These are phyloP conservation scores for Tenthredo mesomela DNA, from an alignment of 2,888 invertebrate genomes.

Conservation along the genomic window DNA sequence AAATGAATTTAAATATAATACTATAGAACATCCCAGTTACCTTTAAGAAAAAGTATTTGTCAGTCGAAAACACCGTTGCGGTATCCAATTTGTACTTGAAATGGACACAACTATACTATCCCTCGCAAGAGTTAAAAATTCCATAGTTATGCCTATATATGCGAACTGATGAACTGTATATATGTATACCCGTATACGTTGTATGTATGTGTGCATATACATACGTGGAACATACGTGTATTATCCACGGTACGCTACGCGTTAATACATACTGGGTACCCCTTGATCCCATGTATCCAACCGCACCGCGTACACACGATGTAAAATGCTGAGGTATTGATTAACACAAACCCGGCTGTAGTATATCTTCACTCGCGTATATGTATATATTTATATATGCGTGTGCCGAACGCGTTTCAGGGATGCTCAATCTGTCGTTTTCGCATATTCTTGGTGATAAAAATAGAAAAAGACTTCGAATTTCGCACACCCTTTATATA, in stretches of 20 bases:
- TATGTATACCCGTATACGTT: neutral
- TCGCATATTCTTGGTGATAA: neutral
- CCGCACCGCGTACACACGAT: slow-evolving; percentile 7
- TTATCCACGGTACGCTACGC: neutral
- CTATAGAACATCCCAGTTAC: too few species aligned
- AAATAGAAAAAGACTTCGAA: neutral
- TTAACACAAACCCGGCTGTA: slow-evolving; percentile 26
- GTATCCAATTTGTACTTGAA: too few species aligned
- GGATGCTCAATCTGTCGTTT: slow-evolving; percentile 7
- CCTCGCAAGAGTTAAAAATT: too few species aligned
- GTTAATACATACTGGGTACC: neutral
- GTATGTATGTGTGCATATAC: too few species aligned
- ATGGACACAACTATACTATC: too few species aligned
- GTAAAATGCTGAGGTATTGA: slow-evolving; percentile 40
- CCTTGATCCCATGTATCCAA: neutral
- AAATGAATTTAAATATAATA: too few species aligned
- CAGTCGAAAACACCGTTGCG: too few species aligned
- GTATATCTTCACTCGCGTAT: neutral
- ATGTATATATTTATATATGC: neutral
- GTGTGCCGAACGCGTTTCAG: neutral
- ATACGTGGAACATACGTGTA: neutral
- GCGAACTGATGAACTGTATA: too few species aligned
- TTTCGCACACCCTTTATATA: neutral
- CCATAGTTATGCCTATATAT: too few species aligned
- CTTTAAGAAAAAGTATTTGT: too few species aligned